A percentile compares a stretch with the other conserved stretches of the same genome.
These are phyloP conservation scores for Micropoecilia bifurca DNA, from an alignment of 2,797 vertebrate genomes.

Conservation along the genomic window DNA sequence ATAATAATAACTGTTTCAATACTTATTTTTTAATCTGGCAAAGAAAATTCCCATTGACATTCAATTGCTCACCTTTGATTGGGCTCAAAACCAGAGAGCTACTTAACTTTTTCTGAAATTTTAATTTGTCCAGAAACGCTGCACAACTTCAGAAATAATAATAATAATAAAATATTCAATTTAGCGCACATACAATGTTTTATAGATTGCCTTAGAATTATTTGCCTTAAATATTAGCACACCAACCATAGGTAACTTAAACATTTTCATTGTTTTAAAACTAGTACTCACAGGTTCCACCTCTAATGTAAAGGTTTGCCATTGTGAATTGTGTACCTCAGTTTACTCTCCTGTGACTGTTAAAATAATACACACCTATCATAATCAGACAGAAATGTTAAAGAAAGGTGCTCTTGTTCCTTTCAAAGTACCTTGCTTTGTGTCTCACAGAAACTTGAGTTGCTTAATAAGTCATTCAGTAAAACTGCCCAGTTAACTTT, in stretches of 20 bases:
- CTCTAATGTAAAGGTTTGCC: constrained; percentile 49
- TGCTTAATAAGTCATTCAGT: constrained; percentile 75
- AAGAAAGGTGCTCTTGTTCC: constrained; percentile 69
- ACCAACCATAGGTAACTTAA: not conserved
- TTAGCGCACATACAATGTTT: not conserved
- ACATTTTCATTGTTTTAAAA: constrained; percentile 36
- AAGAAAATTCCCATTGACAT: not conserved
- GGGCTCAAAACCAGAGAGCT: not conserved
- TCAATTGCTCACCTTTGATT: not conserved
- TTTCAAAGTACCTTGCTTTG: constrained; percentile 63
- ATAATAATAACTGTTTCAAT: not conserved
- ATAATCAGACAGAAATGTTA: constrained; percentile 16
- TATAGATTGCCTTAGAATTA: not conserved
- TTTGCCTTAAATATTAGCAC: not conserved
- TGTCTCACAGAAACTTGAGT: constrained; percentile 31
- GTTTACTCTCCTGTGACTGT: constrained; percentile 54
- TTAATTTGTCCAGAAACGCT: not conserved
- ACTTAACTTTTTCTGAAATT: not conserved
- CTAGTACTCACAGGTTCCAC: constrained; percentile 40
- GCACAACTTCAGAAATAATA: not conserved
- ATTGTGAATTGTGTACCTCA: constrained; percentile 58
- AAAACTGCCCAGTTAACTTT: constrained; percentile 72
- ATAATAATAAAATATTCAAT: not conserved
- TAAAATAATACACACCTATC: constrained; percentile 58
- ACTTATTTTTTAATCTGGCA: not conserved